phyloP scores from a whole-genome alignment of 2,888 invertebrate species.

The Ichneumoninae sp. region DNA sequence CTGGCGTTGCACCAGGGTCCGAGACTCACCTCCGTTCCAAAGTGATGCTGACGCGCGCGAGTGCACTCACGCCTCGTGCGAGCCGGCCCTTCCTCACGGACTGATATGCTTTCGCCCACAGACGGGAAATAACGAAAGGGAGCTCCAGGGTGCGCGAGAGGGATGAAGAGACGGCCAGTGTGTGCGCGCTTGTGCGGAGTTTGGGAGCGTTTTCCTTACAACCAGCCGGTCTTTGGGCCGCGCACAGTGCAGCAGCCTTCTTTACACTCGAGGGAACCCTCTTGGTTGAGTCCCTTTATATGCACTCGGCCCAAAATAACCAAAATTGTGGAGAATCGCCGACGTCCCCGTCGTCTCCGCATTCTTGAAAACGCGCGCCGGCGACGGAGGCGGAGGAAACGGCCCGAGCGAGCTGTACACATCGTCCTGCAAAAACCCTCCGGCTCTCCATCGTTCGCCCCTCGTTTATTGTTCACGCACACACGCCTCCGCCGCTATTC shows the following conservation, averaged over 20 bases:
- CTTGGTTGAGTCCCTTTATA: constrained; percentile 25
- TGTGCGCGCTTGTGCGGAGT: constrained; percentile 18
- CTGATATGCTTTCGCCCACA: constrained; percentile 40
- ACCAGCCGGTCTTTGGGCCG: constrained; percentile 59
- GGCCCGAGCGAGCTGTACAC: not conserved
- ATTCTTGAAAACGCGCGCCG: constrained; percentile 26
- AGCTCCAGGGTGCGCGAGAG: constrained; percentile 36
- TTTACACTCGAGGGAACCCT: constrained; percentile 47
- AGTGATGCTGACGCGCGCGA: constrained; percentile 25
- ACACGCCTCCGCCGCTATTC: constrained; percentile 49
- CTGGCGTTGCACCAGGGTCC: constrained; percentile 50
- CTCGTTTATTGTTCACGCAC: constrained; percentile 55
- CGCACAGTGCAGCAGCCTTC: constrained; percentile 26
- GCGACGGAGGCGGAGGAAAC: constrained; percentile 20
- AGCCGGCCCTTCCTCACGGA: not conserved
- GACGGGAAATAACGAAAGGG: constrained; percentile 8
- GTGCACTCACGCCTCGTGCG: constrained; percentile 59
- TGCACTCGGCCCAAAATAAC: constrained; percentile 55
- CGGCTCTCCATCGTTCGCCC: constrained; percentile 28
- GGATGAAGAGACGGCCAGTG: constrained; percentile 25
- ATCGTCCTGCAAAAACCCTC: not conserved
- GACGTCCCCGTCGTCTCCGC: not conserved
- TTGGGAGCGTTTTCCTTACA: constrained; percentile 54
- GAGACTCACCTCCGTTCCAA: constrained; percentile 49
- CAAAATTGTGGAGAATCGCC: constrained; percentile 60